These are phyloP conservation scores for Engraulis encrasicolus DNA, from an alignment of 2,113 vertebrate genomes.

Conservation along the genomic window DNA sequence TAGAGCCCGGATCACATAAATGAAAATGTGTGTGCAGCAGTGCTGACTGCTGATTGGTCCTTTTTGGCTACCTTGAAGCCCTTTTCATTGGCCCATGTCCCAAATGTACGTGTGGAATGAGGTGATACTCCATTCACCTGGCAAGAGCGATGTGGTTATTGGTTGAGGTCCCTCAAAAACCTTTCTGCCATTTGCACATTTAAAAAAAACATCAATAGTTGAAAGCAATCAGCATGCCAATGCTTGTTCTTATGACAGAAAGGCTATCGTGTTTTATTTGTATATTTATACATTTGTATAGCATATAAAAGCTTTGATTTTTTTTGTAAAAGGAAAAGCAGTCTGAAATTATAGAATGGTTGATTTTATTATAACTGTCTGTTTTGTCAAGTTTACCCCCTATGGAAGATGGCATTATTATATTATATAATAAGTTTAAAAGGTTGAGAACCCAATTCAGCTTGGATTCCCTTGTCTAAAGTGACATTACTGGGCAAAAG, in stretches of 20 bases:
- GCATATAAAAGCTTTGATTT: constrained; percentile 68
- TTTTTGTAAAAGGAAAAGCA: constrained; percentile 52
- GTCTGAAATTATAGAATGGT: constrained; percentile 49
- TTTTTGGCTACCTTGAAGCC: too few relatives aligned
- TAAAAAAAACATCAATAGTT: constrained; percentile 56
- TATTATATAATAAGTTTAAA: not conserved
- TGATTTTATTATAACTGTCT: constrained; percentile 49
- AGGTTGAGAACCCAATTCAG: not conserved
- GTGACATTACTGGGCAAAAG: not conserved
- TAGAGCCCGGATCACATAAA: too few relatives aligned
- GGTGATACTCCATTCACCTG: too few relatives aligned
- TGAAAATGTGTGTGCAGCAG: too few relatives aligned
- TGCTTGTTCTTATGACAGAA: constrained; percentile 60
- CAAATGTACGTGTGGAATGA: too few relatives aligned
- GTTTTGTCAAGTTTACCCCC: constrained; percentile 37
- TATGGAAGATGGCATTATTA: constrained; percentile 20
- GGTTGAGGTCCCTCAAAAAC: not conserved
- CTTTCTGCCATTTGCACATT: constrained; percentile 52
- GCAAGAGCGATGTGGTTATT: too few relatives aligned
- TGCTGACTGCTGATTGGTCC: too few relatives aligned
- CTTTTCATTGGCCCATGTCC: too few relatives aligned
- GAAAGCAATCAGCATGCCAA: constrained; percentile 66
- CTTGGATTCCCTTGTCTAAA: not conserved
- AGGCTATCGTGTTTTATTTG: constrained; percentile 59
- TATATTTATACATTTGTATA: constrained; percentile 81